A percentile compares a stretch with the other conserved stretches of the same genome.
phyloP scores from a whole-genome alignment of 2,113 vertebrate species.

The Sula dactylatra region DNA sequence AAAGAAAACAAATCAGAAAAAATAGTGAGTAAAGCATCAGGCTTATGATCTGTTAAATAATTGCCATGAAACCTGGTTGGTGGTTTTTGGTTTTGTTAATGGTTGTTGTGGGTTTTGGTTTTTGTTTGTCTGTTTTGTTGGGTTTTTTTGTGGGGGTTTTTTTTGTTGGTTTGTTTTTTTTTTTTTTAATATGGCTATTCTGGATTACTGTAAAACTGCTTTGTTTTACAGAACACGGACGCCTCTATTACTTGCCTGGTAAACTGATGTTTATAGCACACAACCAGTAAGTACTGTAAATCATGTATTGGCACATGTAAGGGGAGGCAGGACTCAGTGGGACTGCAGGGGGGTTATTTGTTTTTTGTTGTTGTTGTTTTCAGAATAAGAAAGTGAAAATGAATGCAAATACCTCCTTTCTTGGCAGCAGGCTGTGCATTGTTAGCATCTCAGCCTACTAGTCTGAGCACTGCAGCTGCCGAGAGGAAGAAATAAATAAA shows the following conservation, averaged over 20 bases:
- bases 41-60: not conserved
- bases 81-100: no score
- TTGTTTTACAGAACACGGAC: not conserved
- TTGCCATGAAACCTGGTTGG: not conserved
- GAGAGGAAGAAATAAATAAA: conserved; percentile 35
- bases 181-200: not conserved
- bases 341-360: not conserved
- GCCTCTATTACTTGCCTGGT: not conserved
- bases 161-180: not conserved
- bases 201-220: not conserved
- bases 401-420: conserved; percentile 52
- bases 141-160: no score
- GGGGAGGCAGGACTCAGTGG: not conserved
- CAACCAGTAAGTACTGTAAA: not conserved
- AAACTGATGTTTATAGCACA: not conserved
- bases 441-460: conserved; percentile 39
- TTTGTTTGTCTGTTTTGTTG: no score
- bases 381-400: conserved; percentile 52
- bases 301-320: not conserved
- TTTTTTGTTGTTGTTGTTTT: not conserved
- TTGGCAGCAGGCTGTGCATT: conserved; percentile 56
- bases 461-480: conserved; percentile 35
- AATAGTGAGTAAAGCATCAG: not conserved
- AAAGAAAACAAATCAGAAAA: not conserved
- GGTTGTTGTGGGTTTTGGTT: no score